Evolutionary conservation across 2,888 invertebrate species (phyloP).

Genomic region (Siphlonurus alternatus): DNA sequence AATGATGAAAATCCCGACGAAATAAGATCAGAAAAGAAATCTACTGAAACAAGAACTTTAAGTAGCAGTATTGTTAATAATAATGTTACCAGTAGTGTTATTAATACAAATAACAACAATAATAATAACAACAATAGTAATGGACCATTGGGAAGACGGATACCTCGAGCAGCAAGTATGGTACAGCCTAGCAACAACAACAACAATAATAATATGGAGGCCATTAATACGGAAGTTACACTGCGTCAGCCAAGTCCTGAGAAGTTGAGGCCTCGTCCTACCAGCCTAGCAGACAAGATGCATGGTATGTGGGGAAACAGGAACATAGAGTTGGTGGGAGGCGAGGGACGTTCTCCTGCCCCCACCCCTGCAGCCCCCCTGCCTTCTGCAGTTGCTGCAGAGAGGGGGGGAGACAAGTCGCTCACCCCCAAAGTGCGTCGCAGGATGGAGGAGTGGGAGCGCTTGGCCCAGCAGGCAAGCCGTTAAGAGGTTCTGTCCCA

Average conservation of each 20-base stretch:
- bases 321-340: neutral
- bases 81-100: neutral
- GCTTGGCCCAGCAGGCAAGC: neutral
- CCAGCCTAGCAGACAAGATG: neutral
- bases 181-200: neutral
- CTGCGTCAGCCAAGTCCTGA: neutral
- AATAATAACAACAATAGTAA: neutral
- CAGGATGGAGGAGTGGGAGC: neutral
- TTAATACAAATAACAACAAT: neutral
- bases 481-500: neutral
- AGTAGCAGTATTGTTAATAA: neutral
- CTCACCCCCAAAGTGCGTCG: neutral
- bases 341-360: neutral
- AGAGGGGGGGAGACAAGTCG: neutral
- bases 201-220: neutral
- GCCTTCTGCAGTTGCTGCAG: neutral
- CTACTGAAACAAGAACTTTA: neutral
- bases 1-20: constrained; percentile 29
- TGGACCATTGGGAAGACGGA: neutral
- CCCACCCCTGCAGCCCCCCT: neutral
- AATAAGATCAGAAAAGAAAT: neutral
- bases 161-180: neutral
- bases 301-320: neutral
- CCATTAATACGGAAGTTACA: neutral
- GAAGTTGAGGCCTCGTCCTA: neutral